Evolutionary conservation across 1,140 invertebrate species (phyloP).

Genomic region (Micrasema minimum): DNA sequence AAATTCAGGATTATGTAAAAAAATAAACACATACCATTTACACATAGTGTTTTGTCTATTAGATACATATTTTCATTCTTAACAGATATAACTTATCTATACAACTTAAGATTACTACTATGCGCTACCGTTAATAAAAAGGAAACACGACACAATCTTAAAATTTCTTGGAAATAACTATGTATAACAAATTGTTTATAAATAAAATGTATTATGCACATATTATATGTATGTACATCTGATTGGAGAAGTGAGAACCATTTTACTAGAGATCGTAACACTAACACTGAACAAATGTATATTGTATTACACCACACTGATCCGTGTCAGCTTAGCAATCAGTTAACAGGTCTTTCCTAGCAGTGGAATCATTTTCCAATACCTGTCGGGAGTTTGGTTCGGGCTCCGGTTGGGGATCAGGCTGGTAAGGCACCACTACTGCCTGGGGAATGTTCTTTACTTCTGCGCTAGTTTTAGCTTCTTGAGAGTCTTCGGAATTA

Average conservation of each 20-base stretch:
- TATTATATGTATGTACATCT: too few species aligned
- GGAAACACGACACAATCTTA: neutral
- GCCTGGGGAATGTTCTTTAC: conserved; percentile 41
- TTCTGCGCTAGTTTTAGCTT: conserved; percentile 11
- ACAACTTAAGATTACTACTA: neutral
- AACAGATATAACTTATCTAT: too few species aligned
- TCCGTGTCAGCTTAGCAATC: neutral
- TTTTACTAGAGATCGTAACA: neutral
- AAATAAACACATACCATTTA: too few species aligned
- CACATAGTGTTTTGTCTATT: too few species aligned
- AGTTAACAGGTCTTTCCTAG: too few species aligned
- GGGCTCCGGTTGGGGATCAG: conserved; percentile 30
- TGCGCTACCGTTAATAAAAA: neutral
- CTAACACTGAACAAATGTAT: neutral
- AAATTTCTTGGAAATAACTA: neutral
- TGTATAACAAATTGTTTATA: too few species aligned
- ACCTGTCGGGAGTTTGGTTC: neutral
- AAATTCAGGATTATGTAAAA: too few species aligned
- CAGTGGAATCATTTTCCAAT: too few species aligned
- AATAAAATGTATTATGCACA: too few species aligned
- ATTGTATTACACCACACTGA: neutral
- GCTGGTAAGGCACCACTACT: conserved; percentile 45
- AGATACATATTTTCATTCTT: too few species aligned
- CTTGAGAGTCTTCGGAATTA: neutral
- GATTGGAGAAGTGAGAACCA: too few species aligned